Conservation (phyloP, 2,113 vertebrate genomes). For the Microtus richardsoni region DNA sequence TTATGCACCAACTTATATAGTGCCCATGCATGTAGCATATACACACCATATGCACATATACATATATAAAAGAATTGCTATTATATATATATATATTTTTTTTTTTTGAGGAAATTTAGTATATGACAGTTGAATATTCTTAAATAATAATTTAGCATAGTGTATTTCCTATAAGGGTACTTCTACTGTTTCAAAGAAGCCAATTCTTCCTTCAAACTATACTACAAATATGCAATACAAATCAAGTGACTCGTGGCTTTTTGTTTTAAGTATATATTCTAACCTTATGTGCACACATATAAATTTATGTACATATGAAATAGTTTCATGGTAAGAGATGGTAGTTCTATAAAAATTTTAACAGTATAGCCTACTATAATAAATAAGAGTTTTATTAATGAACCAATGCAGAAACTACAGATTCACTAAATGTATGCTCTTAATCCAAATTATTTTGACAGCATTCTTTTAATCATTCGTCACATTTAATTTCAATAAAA, state of each 20-base stretch:
- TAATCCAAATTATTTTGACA: background rate
- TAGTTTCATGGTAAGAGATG: background rate
- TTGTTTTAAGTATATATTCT: background rate
- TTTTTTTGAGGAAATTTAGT: background rate
- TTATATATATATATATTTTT: background rate
- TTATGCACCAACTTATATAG: background rate
- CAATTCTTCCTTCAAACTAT: background rate
- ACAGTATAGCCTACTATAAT: background rate
- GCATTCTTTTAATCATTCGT: background rate
- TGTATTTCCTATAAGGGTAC: background rate
- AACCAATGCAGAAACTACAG: background rate
- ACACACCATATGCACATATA: background rate
- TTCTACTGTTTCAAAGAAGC: background rate
- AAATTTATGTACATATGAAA: background rate
- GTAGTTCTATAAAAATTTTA: background rate
- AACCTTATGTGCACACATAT: background rate
- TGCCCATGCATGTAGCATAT: background rate
- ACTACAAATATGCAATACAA: background rate
- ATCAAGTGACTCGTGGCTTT: background rate
- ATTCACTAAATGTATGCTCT: background rate
- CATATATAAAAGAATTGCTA: background rate
- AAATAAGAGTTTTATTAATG: background rate
- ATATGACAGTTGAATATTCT: background rate
- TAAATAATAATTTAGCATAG: background rate
- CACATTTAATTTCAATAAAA: background rate